Base-by-base conservation (phyloP, 2,797 vertebrate species). In the Allobates femoralis region DNA sequence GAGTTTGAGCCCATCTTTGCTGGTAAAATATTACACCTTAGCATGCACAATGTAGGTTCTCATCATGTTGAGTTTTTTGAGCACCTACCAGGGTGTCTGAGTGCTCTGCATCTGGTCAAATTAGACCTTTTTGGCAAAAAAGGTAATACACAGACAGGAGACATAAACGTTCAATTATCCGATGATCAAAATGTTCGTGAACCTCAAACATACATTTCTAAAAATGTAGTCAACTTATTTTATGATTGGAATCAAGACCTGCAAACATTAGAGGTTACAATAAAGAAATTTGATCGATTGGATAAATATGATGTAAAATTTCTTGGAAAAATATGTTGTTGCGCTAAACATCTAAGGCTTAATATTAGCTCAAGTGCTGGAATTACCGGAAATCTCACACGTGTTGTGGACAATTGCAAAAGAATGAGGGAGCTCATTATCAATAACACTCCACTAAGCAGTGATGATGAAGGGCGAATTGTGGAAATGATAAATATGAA, bases 301-400 rank as follows among this genome's bases (percentile, higher is more conserved):
- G 88, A 86, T 75, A 91, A 88, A 64, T 53, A 51, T 73, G 92
- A 92, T 56, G 84, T 92, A 62, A 92, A 87, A 30, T 90, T 91
- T n/a, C 86, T 92, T 73, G 92, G 89, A 1, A 94, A 92, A 89
- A 92, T 92, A 79, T 89, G 91, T 76, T 92, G 90, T 62, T 92
- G 91, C 0, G 91, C 91, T 58, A 41, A 14, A 15, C 83, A 83
- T 60, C 90, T 93, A 71, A 85, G 86, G 3, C n/a, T 93, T 73
- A 56, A 55, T 16, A 66, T 93, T 37, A 92, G 86, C 85, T 91
- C 82, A 18, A 91, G 90, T 19, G 56, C 78, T 0, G 91, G 91
- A 0, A 10, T 92, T 85, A 89, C 87, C 3, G 90, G 91, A 15
- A 90, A 19, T 55, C 77, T 93, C 50, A 81, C 79, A 18, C 41